Conservation (phyloP, 2,797 vertebrate species). For the Eidolon dupreanum region DNA sequence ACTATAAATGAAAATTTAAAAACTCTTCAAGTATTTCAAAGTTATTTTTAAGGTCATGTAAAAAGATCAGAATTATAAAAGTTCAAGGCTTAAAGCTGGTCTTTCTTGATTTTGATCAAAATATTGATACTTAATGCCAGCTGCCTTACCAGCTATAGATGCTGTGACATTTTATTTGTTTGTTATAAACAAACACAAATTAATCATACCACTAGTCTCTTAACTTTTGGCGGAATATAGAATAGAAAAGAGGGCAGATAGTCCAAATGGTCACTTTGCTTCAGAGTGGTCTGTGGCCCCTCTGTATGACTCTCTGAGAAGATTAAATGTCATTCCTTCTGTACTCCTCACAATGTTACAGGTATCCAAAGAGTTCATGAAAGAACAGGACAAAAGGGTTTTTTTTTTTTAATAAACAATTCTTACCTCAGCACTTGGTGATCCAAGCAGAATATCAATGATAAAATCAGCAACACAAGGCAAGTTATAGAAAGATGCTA, state of each 20-base stretch:
- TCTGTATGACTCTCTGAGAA: background rate
- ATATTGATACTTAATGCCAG: background rate
- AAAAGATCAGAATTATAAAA: constrained; percentile 22
- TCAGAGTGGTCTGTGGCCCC: background rate
- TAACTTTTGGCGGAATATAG: background rate
- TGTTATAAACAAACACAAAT: background rate
- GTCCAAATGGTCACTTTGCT: background rate
- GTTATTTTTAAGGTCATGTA: background rate
- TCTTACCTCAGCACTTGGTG: constrained; percentile 96
- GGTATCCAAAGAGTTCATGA: background rate
- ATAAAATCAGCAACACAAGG: constrained; percentile 97
- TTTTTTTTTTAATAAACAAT: background rate
- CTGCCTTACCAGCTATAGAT: background rate
- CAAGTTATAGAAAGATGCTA: constrained; percentile 97
- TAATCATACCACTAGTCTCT: background rate
- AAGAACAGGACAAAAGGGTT: background rate
- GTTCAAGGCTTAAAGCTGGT: background rate
- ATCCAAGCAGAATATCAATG: constrained; percentile 97
- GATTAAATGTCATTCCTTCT: background rate
- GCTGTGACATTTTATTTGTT: background rate
- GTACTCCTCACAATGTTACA: background rate
- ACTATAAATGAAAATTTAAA: constrained; percentile 18
- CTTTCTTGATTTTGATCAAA: background rate
- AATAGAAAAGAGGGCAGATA: background rate
- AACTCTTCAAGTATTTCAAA: background rate